Base-by-base conservation (phyloP, 2,113 vertebrate genomes). In the Aythya baeri region DNA sequence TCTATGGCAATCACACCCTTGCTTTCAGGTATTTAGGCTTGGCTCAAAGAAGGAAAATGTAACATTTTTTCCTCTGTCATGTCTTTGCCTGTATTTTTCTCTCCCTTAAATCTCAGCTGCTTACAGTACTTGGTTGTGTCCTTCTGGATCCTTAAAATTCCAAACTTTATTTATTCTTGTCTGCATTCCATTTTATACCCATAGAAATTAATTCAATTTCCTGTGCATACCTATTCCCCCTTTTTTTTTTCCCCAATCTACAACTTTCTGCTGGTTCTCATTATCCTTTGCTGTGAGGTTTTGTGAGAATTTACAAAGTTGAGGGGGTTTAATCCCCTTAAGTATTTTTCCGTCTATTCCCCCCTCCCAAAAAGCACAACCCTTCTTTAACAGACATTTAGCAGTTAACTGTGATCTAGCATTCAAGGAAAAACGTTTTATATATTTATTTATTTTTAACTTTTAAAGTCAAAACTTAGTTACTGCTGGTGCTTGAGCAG, bases 141-240 rank as follows among this genome's bases (percentile, higher is more conserved):
- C 59, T 68, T 85, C 78, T 86, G 54, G 43, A 85, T 89, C 52
- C 57, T 59, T 75, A 62, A 77, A 79, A 61, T 72, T 54, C 20
- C 26, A 67, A 50, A 58, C 22, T 88, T 83, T 46, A 38, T 86
- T 93, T 86, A 36, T 86, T 75, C 66, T 78, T 89, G 25, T 76
- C 62, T 71, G 49, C 49, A 34, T 91, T 90, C 83, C 31, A 23
- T 83, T 77, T 76, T 82, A 46, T 86, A 67, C 54, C 43, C 29
- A 43, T 13, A 92, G 61, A 94, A 95, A 97, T 89, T 66, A 77
- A 86, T 84, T 94, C 83, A 6, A 82, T 79, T 95, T 96, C n/a
- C 86, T 88, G 22, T 87, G 36, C 38, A 21, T 93, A 63, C 31
- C 32, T 70, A 72, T 29, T 21, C 36, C 9, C 1, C 10, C 7